phyloP scores from a whole-genome alignment of 1,140 invertebrate genomes.

The Drosophila kanapiae region DNA sequence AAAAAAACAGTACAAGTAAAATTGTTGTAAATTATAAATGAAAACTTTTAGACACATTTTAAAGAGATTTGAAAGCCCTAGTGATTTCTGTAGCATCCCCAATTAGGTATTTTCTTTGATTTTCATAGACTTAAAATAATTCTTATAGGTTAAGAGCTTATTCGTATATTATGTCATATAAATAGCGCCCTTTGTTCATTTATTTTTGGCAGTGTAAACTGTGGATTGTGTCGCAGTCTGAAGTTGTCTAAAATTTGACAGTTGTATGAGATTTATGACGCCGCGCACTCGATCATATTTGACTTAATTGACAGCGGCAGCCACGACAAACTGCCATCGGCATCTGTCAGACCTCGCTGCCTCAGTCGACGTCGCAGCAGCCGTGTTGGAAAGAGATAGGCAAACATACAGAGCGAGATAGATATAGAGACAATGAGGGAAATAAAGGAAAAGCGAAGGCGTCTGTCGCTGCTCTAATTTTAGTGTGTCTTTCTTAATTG shows the following conservation, averaged over 20 bases:
- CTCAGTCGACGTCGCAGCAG: conserved; percentile 11
- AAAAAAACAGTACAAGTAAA: not conserved
- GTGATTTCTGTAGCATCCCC: too few relatives aligned
- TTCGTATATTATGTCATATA: too few relatives aligned
- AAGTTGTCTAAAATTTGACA: conserved; percentile 82
- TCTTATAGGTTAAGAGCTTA: too few relatives aligned
- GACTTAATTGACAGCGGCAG: conserved; percentile 82
- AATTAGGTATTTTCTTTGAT: too few relatives aligned
- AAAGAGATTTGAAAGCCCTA: too few relatives aligned
- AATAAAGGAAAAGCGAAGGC: not conserved
- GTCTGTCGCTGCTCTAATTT: conserved; percentile 29
- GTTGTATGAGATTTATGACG: conserved; percentile 82
- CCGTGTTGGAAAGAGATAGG: conserved; percentile 7
- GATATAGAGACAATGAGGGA: not conserved
- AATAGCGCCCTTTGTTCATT: not conserved
- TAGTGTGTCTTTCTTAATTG: conserved; percentile 29
- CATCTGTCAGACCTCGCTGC: conserved; percentile 43
- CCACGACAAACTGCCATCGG: conserved; percentile 78
- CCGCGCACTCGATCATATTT: conserved; percentile 81
- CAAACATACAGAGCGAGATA: not conserved
- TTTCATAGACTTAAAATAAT: too few relatives aligned
- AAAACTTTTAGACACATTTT: too few relatives aligned
- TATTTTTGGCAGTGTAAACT: conserved; percentile 10
- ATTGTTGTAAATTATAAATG: too few relatives aligned
- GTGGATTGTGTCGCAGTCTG: conserved; percentile 50